phyloP scores from a whole-genome alignment of 2,113 vertebrate species.

The Notarius lentiginosus region DNA sequence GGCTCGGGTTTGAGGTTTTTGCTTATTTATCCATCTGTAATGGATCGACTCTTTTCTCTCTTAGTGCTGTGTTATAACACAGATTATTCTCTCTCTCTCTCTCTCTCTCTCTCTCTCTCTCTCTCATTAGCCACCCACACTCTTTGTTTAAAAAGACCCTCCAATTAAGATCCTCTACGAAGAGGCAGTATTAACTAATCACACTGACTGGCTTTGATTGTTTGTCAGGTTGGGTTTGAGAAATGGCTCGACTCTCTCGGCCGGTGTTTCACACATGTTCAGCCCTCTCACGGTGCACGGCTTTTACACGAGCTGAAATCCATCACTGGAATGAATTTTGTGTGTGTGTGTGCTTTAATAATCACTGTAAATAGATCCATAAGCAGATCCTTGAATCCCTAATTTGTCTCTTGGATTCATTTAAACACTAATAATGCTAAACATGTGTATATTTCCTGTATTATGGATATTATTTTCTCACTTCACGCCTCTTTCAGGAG shows the following conservation, averaged over 20 bases:
- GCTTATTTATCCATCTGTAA: slow-evolving; percentile 60
- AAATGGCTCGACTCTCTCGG: slow-evolving; percentile 33
- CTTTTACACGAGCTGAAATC: slow-evolving; percentile 15
- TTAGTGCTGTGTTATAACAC: slow-evolving; percentile 52
- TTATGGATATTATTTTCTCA: background rate
- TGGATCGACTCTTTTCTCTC: slow-evolving; percentile 47
- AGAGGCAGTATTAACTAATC: slow-evolving; percentile 59
- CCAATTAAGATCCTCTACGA: slow-evolving; percentile 51
- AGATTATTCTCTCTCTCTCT: slow-evolving; percentile 38
- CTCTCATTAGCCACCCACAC: slow-evolving; percentile 58
- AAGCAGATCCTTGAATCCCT: background rate
- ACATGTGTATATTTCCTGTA: background rate
- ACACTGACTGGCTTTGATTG: slow-evolving; percentile 50
- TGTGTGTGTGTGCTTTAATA: background rate
- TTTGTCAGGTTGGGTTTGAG: slow-evolving; percentile 54
- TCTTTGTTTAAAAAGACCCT: slow-evolving; percentile 56
- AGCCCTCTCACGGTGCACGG: slow-evolving; percentile 20
- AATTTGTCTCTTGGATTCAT: background rate
- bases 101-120: background rate
- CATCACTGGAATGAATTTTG: background rate
- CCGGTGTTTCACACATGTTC: slow-evolving; percentile 61
- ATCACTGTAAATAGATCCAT: background rate
- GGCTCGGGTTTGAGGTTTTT: slow-evolving; percentile 37
- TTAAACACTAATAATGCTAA: background rate
- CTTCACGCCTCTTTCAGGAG: background rate